Conservation (phyloP, 2,113 vertebrate genomes). For the Macaca mulatta region DNA sequence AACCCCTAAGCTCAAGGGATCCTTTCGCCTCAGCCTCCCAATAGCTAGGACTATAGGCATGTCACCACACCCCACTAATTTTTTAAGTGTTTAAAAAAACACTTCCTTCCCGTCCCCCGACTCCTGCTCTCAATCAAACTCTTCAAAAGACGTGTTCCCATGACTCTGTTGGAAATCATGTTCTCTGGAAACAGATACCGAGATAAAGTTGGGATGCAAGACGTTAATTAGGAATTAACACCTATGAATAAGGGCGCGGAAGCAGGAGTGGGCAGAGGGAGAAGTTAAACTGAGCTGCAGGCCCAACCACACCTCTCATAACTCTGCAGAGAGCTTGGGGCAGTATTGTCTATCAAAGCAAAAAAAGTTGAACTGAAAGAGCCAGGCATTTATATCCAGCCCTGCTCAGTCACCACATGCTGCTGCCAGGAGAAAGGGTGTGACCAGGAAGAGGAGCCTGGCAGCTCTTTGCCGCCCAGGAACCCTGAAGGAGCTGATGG, state of each 20-base stretch:
- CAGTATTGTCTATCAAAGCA: neutral
- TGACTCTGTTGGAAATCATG: neutral
- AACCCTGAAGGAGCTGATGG: neutral
- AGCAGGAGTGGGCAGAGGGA: neutral
- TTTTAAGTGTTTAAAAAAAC: too few relatives aligned
- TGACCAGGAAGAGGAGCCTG: neutral
- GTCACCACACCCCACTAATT: too few relatives aligned
- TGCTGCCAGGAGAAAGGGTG: neutral
- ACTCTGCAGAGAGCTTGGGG: neutral
- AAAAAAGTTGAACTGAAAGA: neutral
- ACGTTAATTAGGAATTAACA: neutral
- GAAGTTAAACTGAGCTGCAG: neutral
- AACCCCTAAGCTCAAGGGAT: too few relatives aligned
- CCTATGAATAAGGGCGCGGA: neutral
- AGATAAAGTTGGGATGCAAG: neutral
- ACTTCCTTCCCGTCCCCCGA: too few relatives aligned
- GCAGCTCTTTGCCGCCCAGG: too few relatives aligned
- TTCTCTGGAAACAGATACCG: neutral
- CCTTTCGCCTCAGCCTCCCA: too few relatives aligned
- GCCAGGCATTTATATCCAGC: neutral
- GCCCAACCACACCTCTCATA: too few relatives aligned
- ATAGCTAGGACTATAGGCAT: too few relatives aligned
- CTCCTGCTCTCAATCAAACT: neutral
- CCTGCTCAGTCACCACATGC: neutral
- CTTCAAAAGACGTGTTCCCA: neutral